Evolutionary conservation across 2,797 vertebrate species (phyloP).

Genomic region (Petrocephalus sullivani): DNA sequence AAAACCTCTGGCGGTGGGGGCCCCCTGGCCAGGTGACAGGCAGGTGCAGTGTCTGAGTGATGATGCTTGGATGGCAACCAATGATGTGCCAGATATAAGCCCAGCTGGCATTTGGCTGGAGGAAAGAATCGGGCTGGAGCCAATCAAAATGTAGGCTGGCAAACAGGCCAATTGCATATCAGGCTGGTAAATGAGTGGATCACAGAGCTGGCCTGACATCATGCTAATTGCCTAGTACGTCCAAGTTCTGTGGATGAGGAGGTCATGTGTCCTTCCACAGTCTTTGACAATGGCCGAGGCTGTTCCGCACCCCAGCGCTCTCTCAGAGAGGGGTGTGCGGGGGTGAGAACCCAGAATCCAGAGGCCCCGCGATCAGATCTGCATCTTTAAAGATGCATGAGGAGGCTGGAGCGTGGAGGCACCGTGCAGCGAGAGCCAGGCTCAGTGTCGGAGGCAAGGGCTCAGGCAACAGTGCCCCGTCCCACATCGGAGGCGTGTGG

Average conservation of each 20-base stretch:
- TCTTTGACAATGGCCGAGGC: neutral
- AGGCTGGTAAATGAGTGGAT: neutral
- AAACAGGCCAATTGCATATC: neutral
- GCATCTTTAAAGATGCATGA: constrained; percentile 68
- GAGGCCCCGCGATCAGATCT: constrained; percentile 56
- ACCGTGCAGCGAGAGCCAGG: constrained; percentile 34
- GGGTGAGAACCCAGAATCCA: neutral
- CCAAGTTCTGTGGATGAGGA: neutral
- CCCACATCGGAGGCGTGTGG: neutral
- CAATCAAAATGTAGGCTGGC: neutral
- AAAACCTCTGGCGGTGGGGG: neutral
- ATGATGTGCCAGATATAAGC: neutral
- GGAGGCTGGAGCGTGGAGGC: constrained; percentile 41
- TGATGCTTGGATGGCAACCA: neutral
- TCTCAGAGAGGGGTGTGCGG: neutral
- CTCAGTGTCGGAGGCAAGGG: neutral
- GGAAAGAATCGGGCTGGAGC: neutral
- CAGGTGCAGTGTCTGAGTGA: neutral
- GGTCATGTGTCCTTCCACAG: neutral
- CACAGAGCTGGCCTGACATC: neutral
- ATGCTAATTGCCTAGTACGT: neutral
- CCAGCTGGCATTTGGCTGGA: neutral
- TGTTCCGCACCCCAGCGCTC: neutral
- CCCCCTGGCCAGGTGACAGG: neutral
- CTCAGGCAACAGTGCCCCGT: neutral